Evolutionary conservation across 1,140 invertebrate species (phyloP).

Genomic region (Thaumatotibia leucotreta): DNA sequence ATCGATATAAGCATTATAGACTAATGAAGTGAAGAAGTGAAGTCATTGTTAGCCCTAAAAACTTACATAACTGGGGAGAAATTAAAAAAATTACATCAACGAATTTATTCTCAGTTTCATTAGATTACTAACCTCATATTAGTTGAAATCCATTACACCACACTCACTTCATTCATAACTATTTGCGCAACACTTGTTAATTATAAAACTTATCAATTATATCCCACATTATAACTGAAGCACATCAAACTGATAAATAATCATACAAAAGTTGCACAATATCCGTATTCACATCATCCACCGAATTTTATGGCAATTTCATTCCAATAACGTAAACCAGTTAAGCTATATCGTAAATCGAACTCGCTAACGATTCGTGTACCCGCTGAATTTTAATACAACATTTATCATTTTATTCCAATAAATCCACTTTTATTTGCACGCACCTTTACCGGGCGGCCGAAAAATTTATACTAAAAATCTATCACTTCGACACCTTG

Average conservation of each 20-base stretch:
- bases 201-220: too few relatives aligned
- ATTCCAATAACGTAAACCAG: slow-evolving; percentile 16
- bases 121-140: background rate
- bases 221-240: too few relatives aligned
- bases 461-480: slow-evolving; percentile 43
- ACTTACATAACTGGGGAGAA: too few relatives aligned
- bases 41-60: too few relatives aligned
- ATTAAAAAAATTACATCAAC: too few relatives aligned
- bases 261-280: slow-evolving; percentile 25
- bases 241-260: background rate
- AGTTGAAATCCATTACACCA: background rate
- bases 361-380: background rate
- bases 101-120: background rate
- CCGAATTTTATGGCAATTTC: slow-evolving; percentile 33
- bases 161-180: background rate
- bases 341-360: slow-evolving; percentile 14
- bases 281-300: slow-evolving; percentile 35
- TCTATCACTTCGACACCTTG: slow-evolving; percentile 36
- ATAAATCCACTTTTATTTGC: background rate
- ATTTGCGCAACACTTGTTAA: background rate
- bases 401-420: slow-evolving; percentile 21
- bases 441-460: slow-evolving; percentile 36
- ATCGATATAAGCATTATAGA: too few relatives aligned
- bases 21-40: too few relatives aligned
- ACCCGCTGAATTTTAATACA: slow-evolving; percentile 43